A percentile compares a stretch with the other conserved stretches of the same genome.
These are phyloP conservation scores for Drosophila chauvacae DNA, from an alignment of 1,140 invertebrate species.

Conservation along the genomic window DNA sequence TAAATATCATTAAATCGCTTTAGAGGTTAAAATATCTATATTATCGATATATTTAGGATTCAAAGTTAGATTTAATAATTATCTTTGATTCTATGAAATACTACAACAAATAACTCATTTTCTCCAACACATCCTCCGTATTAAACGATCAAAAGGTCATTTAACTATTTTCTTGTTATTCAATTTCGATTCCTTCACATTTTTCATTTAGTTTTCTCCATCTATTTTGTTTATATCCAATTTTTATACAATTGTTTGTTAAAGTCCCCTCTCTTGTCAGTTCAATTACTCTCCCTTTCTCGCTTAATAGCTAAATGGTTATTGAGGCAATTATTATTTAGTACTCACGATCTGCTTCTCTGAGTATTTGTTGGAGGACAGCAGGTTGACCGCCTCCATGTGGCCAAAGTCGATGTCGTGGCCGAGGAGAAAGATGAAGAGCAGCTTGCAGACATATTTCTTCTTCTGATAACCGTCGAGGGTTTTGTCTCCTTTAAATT, in stretches of 20 bases:
- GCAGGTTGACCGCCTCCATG: conserved; percentile 99
- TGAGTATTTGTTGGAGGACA: conserved; percentile 99
- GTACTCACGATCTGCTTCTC: conserved; percentile 99
- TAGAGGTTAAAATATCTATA: neutral
- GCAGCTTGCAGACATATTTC: conserved; percentile 99
- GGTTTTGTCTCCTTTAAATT: conserved; percentile 99
- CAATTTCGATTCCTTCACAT: neutral
- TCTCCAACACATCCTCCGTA: too few species aligned
- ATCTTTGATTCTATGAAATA: neutral
- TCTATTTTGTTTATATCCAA: neutral
- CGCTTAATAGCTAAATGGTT: conserved; percentile 6
- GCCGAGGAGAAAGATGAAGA: conserved; percentile 99
- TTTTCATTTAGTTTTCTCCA: neutral
- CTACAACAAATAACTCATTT: neutral
- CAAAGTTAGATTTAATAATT: too few species aligned
- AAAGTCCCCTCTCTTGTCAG: neutral
- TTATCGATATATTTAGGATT: too few species aligned
- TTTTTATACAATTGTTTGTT: neutral
- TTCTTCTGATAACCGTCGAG: conserved; percentile 99
- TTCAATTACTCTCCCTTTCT: conserved; percentile 11
- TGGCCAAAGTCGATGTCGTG: conserved; percentile 99
- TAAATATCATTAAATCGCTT: neutral
- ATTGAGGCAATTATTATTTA: conserved; percentile 24
- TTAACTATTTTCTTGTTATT: neutral
- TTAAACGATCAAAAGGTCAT: too few species aligned